phyloP scores from a whole-genome alignment of 2,113 vertebrate species.

The Daphoenositta chrysoptera region DNA sequence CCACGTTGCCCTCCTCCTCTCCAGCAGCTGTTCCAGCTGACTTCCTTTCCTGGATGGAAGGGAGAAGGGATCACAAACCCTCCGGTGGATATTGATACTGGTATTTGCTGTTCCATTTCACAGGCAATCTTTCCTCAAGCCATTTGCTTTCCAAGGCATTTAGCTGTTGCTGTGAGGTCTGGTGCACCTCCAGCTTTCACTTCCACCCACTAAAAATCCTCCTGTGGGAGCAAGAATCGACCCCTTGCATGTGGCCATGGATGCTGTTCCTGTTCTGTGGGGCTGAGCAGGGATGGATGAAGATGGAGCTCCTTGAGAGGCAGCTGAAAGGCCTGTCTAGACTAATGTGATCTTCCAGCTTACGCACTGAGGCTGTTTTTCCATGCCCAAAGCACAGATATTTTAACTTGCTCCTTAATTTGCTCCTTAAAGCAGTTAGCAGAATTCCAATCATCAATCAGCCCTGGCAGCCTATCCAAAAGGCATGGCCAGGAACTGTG shows the following conservation, averaged over 20 bases:
- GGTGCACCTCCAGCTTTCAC: not conserved
- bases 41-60: not conserved
- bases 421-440: conserved; percentile 21
- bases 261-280: not conserved
- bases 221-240: not conserved
- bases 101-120: not conserved
- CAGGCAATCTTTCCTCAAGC: not conserved
- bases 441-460: conserved; percentile 29
- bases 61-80: not conserved
- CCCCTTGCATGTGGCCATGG: rapidly evolving
- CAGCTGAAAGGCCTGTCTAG: not conserved
- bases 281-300: not conserved
- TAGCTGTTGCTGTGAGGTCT: not conserved
- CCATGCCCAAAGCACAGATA: not conserved
- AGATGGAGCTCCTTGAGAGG: not conserved
- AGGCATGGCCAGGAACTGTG: not conserved
- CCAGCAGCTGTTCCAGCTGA: not conserved
- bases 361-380: not conserved
- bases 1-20: not conserved
- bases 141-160: not conserved
- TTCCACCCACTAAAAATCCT: not conserved
- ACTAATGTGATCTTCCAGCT: not conserved
- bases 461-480: not conserved
- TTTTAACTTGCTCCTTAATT: conserved; percentile 16
- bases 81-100: not conserved